phyloP scores from a whole-genome alignment of 2,888 invertebrate species.

The Lasioglossum zephyrum region DNA sequence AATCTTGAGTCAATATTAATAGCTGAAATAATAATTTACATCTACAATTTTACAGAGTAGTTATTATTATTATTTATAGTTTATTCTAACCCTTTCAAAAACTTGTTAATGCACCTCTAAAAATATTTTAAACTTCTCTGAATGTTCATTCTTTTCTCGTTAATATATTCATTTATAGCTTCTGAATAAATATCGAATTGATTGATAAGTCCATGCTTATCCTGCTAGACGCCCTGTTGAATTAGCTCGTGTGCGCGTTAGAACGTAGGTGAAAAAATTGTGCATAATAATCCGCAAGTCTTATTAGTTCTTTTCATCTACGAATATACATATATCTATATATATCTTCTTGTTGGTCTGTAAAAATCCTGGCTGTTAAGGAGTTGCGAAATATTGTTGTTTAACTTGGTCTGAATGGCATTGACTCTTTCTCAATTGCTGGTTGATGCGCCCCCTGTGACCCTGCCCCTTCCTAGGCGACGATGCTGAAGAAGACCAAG shows the following conservation, averaged over 20 bases:
- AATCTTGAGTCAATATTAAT: not conserved
- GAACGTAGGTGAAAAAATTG: not conserved
- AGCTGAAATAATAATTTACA: no score
- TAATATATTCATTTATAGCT: no score
- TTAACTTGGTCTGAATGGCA: constrained; percentile 60
- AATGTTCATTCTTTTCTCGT: no score
- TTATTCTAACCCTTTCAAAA: no score
- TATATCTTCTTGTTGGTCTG: constrained; percentile 42
- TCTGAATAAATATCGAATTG: no score
- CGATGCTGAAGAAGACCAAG: constrained; percentile 99
- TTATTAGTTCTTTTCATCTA: constrained; percentile 17
- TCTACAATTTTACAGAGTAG: no score
- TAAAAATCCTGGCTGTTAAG: constrained; percentile 59
- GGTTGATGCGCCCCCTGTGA: constrained; percentile 76
- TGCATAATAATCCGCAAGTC: not conserved
- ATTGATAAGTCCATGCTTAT: not conserved
- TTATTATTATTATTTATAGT: no score
- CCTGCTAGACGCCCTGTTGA: not conserved
- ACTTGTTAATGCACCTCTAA: no score
- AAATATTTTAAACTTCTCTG: no score
- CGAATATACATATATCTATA: constrained; percentile 15
- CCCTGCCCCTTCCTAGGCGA: constrained; percentile 92
- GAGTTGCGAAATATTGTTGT: constrained; percentile 58
- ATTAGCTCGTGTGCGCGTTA: not conserved
- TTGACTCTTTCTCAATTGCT: constrained; percentile 68